Base-by-base conservation (phyloP, 1,140 invertebrate genomes). In the Drosophila bocki region DNA sequence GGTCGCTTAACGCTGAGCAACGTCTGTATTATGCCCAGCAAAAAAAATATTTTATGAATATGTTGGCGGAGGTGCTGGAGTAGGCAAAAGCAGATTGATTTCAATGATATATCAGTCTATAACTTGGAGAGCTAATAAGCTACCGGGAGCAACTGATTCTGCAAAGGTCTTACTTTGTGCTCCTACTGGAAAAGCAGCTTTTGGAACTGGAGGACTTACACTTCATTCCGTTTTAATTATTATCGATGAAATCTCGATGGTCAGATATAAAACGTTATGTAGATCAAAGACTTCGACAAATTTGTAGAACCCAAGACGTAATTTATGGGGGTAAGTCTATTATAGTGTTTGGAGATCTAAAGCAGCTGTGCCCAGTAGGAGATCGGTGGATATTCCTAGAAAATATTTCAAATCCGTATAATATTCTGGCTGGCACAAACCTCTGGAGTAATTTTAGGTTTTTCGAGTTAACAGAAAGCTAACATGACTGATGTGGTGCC, bases 391-490 rank as follows among this genome's bases (percentile, higher is more conserved):
- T n/a, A n/a, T n/a, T n/a, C n/a, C n/a, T n/a, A n/a, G n/a, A n/a
- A n/a, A n/a, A n/a, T n/a, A n/a, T n/a, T n/a, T n/a, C n/a, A n/a
- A n/a, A n/a, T n/a, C n/a, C n/a, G n/a, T n/a, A n/a, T n/a, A n/a
- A n/a, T n/a, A n/a, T n/a, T n/a, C n/a, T n/a, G n/a, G n/a, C n/a
- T n/a, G n/a, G n/a, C n/a, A n/a, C n/a, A n/a, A n/a, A n/a, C n/a
- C n/a, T n/a, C n/a, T n/a, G n/a, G n/a, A n/a, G n/a, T n/a, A n/a
- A n/a, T n/a, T n/a, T n/a, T n/a, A n/a, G n/a, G 22, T 42, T 57
- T 50, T 75, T 69, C 37, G 64, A 60, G 39, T 64, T 69, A 22
- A 75, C 45, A 4, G 51, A 69, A 56, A 37, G 51, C 51, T 3
- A 37, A 37, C 17, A 56, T 37, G 51, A 22, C 7, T 22, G 33